These are phyloP conservation scores for Dryobates pubescens DNA, from an alignment of 2,797 vertebrate species.

Conservation along the genomic window DNA sequence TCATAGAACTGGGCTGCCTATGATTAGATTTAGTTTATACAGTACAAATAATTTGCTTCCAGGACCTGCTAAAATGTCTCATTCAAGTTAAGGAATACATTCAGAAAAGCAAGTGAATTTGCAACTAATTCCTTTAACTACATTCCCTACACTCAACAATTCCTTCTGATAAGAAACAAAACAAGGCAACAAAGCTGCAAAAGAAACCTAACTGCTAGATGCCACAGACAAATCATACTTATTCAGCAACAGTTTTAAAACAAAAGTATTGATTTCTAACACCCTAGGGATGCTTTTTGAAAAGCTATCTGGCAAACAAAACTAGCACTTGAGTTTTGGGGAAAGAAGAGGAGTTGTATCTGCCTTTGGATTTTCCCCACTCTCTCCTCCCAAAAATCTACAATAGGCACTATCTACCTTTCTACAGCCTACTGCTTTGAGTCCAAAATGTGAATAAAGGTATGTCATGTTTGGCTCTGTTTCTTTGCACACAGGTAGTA, in stretches of 20 bases:
- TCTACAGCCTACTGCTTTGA: neutral
- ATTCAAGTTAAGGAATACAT: neutral
- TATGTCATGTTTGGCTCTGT: neutral
- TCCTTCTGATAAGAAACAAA: neutral
- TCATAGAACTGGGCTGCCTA: neutral
- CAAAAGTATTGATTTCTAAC: conserved; percentile 49
- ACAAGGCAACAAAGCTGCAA: neutral
- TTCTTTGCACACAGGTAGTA: neutral
- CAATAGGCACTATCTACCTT: conserved; percentile 1
- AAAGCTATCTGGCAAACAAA: conserved; percentile 36
- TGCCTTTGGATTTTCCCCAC: conserved; percentile 7
- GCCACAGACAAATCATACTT: conserved; percentile 27
- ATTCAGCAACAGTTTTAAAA: conserved; percentile 57
- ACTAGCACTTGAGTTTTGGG: conserved; percentile 35
- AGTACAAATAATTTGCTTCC: neutral
- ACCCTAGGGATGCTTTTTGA: conserved; percentile 4
- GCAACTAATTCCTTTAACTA: neutral
- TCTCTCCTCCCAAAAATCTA: neutral
- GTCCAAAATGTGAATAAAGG: neutral
- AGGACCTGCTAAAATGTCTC: neutral
- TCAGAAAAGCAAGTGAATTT: neutral
- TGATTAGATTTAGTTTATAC: neutral
- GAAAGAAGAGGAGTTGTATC: neutral
- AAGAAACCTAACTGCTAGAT: conserved; percentile 7
- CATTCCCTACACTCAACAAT: neutral